Conservation (phyloP, 1,140 invertebrate species). For the Drosophila arawakana region DNA sequence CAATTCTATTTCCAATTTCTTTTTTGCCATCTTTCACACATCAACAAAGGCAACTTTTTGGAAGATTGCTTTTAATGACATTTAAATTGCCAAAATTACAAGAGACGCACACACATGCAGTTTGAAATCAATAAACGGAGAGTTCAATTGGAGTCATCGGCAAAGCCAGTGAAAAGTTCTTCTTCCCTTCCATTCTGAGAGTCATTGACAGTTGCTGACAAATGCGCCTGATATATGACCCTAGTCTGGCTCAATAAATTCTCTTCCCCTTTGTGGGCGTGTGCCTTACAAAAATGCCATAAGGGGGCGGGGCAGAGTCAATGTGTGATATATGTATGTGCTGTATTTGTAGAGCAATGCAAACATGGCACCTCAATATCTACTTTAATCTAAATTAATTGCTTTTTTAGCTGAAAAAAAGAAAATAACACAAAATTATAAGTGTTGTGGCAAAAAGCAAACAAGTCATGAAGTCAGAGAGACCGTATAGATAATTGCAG, state of each 20-base stretch:
- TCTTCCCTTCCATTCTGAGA: constrained; percentile 25
- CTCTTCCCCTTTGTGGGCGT: constrained; percentile 28
- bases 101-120: constrained; percentile 44
- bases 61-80: constrained; percentile 75
- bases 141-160: constrained; percentile 61
- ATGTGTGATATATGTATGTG: constrained; percentile 72
- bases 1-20: constrained; percentile 42
- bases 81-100: constrained; percentile 80
- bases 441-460: constrained; percentile 12
- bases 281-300: constrained; percentile 54
- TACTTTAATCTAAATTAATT: constrained; percentile 71
- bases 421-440: constrained; percentile 56
- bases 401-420: constrained; percentile 47
- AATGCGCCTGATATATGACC: constrained; percentile 72
- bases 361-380: constrained; percentile 67
- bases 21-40: constrained; percentile 58
- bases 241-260: constrained; percentile 73
- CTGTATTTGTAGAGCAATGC: constrained; percentile 66
- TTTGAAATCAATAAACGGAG: constrained; percentile 67
- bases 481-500: constrained; percentile 63
- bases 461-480: constrained; percentile 51
- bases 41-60: constrained; percentile 74
- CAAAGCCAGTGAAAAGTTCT: constrained; percentile 7
- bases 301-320: background rate
- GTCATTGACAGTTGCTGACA: constrained; percentile 58